Percentiles rank a stretch among this genome's conserved stretches.
phyloP scores from a whole-genome alignment of 2,888 invertebrate species.

The Gryllus longicercus region DNA sequence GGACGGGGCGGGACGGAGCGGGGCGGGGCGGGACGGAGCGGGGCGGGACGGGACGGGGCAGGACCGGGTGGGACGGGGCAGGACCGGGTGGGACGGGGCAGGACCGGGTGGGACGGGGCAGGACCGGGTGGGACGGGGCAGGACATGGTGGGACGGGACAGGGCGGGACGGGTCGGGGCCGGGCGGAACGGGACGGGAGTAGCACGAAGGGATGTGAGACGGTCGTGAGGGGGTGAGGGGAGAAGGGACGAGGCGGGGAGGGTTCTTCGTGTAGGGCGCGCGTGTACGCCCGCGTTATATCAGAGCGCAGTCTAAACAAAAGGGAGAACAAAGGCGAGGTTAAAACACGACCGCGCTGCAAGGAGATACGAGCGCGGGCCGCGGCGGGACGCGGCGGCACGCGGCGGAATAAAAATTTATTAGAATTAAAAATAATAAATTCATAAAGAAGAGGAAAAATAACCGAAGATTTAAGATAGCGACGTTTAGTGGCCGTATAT shows the following conservation, averaged over 20 bases:
- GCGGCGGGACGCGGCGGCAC: not conserved
- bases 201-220: not conserved
- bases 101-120: too few species aligned
- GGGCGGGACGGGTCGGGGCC: too few species aligned
- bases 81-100: too few species aligned
- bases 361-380: not conserved
- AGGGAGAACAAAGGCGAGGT: not conserved
- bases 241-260: too few species aligned
- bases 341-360: not conserved
- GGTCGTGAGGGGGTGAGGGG: not conserved
- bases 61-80: too few species aligned
- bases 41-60: too few species aligned
- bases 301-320: not conserved
- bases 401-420: not conserved
- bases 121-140: not conserved
- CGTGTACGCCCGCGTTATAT: not conserved
- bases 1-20: too few species aligned
- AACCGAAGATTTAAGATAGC: not conserved
- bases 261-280: not conserved
- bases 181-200: too few species aligned
- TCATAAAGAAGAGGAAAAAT: not conserved
- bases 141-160: too few species aligned
- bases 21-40: too few species aligned
- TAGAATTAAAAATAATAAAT: constrained; percentile 1
- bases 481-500: not conserved